Evolutionary conservation across 2,113 vertebrate genomes (phyloP), one percentile per base, ranked within the genome.

Genomic region (Erythrocercus mccallii): DNA sequence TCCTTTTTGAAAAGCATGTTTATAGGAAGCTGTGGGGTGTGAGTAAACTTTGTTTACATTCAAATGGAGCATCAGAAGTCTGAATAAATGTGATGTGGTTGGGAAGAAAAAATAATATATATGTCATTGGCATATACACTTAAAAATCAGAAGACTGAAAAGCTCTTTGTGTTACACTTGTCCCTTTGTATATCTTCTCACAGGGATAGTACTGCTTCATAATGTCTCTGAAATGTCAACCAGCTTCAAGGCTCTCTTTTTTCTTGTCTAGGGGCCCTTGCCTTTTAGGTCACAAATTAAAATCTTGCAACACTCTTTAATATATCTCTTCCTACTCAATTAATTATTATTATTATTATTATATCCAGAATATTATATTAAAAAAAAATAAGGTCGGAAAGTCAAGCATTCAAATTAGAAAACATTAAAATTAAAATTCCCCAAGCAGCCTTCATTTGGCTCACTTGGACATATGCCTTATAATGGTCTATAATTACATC

Each of bases 401-500:
- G 86, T 87, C 69, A 93, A 91, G 10, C 31, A 71, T 56, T 94
- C 40, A 71, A 83, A 91, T 94, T 94, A 76, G 37, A 89, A 94
- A 94, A 91, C 18, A 37, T 51, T 78, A 45, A 85, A 93, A 93
- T 86, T 76, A 50, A 86, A 94, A 68, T 81, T 91, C 48, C 24
- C 47, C 2, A 0, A 68, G 20, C 60, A 81, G 68, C 47, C 35
- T 94, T 73, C 4, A 6, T 77, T 90, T 92, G 22, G 19, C 17
- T 91, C 10, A 5, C 23, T 68, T 84, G 44, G 56, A 85, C 35
- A 53, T 51, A 31, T 47, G 25, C 40, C 33, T 74, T 89, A 53
- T 16, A 89, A 91, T 45, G 31, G 22, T 57, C 47, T 94, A 92
- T 81, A 92, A 94, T 93, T 93, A 83, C 88, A 90, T 94, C 82